These are phyloP conservation scores for Phrynocephalus versicolor DNA, from an alignment of 2,113 vertebrate species.

Conservation along the genomic window DNA sequence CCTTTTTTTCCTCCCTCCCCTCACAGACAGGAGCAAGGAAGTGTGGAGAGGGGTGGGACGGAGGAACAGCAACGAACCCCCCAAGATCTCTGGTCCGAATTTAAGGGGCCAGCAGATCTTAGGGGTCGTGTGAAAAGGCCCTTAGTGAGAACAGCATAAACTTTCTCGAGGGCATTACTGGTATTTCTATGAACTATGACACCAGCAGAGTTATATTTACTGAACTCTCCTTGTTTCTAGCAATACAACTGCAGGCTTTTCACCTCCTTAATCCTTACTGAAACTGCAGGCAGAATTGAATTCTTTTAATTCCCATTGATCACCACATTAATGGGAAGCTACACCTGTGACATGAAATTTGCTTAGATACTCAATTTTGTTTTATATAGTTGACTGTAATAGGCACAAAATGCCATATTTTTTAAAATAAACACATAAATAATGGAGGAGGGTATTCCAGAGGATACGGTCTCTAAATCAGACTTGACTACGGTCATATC, in stretches of 20 bases:
- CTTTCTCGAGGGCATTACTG: background rate
- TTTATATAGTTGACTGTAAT: background rate
- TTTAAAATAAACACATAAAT: background rate
- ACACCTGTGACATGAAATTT: background rate
- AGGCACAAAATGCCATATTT: background rate
- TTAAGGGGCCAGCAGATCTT: too few relatives aligned
- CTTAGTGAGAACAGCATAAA: background rate
- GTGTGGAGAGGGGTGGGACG: too few relatives aligned
- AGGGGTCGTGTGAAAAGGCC: too few relatives aligned
- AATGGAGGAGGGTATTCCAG: background rate
- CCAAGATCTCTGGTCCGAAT: too few relatives aligned
- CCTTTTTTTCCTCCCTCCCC: too few relatives aligned
- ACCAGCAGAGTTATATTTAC: accelerated
- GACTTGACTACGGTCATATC: background rate
- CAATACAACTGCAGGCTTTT: background rate
- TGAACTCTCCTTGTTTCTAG: background rate
- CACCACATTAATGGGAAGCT: background rate
- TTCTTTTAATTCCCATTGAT: background rate
- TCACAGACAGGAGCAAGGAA: too few relatives aligned
- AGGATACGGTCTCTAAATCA: background rate
- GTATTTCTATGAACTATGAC: constrained; percentile 11
- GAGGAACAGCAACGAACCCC: too few relatives aligned
- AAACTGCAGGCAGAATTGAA: background rate
- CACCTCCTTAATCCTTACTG: background rate
- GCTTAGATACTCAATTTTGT: background rate